Percentiles rank a stretch among this genome's conserved stretches.
Conservation (phyloP, 2,797 vertebrate species). For the Limosa lapponica region DNA sequence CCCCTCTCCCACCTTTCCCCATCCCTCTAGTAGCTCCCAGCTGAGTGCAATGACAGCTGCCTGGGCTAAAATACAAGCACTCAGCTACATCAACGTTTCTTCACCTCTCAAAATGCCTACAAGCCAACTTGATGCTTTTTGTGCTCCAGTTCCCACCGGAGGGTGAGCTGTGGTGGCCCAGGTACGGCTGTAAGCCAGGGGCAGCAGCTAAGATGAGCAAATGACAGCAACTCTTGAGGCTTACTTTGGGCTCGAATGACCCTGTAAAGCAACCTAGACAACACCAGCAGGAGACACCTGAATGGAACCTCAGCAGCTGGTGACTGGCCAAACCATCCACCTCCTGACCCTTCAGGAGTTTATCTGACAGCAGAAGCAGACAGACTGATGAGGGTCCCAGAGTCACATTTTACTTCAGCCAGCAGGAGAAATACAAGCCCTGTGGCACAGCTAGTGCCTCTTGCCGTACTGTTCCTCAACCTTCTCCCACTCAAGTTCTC, state of each 20-base stretch:
- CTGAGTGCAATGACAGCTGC: not conserved
- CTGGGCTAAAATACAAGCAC: not conserved
- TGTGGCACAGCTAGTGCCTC: not conserved
- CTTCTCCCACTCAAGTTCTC: not conserved
- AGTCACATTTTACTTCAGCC: not conserved
- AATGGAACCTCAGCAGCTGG: not conserved
- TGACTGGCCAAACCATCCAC: not conserved
- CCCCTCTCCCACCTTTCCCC: not conserved
- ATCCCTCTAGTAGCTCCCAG: not conserved
- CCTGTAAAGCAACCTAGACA: not conserved
- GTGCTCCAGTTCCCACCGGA: not conserved
- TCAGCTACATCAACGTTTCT: not conserved
- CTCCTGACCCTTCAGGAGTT: not conserved
- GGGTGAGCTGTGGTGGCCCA: not conserved
- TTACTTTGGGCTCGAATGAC: not conserved
- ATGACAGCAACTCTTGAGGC: not conserved
- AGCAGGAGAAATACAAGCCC: not conserved
- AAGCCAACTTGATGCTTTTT: not conserved
- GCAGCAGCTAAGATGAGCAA: not conserved
- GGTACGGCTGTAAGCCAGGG: not conserved
- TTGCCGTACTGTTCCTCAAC: not conserved
- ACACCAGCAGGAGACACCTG: fast-evolving
- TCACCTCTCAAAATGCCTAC: not conserved
- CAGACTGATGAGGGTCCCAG: not conserved
- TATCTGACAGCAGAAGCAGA: not conserved